Percentiles rank a stretch among this genome's conserved stretches.
Evolutionary conservation across 2,113 vertebrate genomes (phyloP).

Genomic region (Malurus elegans): DNA sequence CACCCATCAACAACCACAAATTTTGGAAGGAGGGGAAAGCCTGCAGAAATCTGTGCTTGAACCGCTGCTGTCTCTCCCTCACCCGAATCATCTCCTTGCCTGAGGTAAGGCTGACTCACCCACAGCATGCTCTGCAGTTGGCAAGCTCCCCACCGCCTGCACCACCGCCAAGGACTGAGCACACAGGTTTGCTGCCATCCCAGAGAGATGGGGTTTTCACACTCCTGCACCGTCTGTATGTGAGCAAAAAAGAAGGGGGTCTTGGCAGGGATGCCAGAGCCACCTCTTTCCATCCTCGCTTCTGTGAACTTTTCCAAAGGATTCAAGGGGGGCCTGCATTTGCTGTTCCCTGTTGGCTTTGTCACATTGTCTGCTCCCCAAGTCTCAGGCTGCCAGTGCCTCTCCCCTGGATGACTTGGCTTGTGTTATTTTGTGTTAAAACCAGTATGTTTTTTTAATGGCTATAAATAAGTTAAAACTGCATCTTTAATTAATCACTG

Average conservation of each 20-base stretch:
- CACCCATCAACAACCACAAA: background rate
- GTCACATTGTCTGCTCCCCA: background rate
- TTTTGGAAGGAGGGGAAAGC: background rate
- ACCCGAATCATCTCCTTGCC: background rate
- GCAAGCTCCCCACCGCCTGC: background rate
- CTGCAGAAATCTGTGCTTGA: background rate
- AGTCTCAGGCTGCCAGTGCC: slow-evolving; percentile 21
- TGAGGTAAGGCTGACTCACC: background rate
- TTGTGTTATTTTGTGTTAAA: slow-evolving; percentile 33
- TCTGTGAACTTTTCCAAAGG: background rate
- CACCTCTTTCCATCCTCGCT: background rate
- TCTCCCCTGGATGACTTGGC: slow-evolving; percentile 42
- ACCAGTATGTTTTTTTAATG: slow-evolving; percentile 54
- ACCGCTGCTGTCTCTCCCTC: background rate
- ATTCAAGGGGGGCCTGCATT: background rate
- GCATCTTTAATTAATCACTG: slow-evolving; percentile 65
- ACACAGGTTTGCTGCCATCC: background rate
- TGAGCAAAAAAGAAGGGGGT: background rate
- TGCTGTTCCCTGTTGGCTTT: background rate
- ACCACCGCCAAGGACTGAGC: background rate
- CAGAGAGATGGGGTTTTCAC: background rate
- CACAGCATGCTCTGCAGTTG: background rate
- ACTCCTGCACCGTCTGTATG: background rate
- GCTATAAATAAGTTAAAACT: slow-evolving; percentile 55
- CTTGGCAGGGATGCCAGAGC: background rate